phyloP scores from a whole-genome alignment of 2,113 vertebrate species.

The Synodontis membranacea region DNA sequence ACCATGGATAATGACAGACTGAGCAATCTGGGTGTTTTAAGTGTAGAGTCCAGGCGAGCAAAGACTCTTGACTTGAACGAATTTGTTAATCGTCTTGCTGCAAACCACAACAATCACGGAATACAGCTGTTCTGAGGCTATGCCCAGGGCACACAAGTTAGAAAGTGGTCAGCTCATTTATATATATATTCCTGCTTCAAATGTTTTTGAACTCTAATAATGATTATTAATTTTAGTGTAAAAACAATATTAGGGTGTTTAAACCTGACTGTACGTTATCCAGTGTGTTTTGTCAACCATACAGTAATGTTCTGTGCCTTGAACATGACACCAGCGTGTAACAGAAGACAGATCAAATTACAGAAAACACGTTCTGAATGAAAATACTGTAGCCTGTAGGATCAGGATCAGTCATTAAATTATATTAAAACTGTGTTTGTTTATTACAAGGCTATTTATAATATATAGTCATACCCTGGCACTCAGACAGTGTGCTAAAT shows the following conservation, averaged over 20 bases:
- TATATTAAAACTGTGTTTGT: neutral
- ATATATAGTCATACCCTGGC: too few species aligned
- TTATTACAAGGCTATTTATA: neutral
- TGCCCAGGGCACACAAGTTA: too few species aligned
- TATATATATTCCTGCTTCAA: neutral
- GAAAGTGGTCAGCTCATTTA: too few species aligned
- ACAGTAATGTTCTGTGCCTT: neutral
- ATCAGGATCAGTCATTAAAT: neutral
- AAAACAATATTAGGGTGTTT: neutral
- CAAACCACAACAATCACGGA: too few species aligned
- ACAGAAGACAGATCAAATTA: slow-evolving; percentile 19
- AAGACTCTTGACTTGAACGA: too few species aligned
- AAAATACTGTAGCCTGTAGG: neutral
- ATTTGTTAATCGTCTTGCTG: too few species aligned
- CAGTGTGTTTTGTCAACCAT: neutral
- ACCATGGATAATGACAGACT: too few species aligned
- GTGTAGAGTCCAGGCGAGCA: too few species aligned
- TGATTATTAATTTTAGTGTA: neutral
- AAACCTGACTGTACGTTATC: neutral
- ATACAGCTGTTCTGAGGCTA: too few species aligned
- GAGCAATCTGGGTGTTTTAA: too few species aligned
- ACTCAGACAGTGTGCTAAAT: too few species aligned
- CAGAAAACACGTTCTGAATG: neutral
- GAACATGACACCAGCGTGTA: slow-evolving; percentile 41
- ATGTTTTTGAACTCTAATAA: neutral